phyloP scores from a whole-genome alignment of 2,113 vertebrate genomes.

The Platanista minor region DNA sequence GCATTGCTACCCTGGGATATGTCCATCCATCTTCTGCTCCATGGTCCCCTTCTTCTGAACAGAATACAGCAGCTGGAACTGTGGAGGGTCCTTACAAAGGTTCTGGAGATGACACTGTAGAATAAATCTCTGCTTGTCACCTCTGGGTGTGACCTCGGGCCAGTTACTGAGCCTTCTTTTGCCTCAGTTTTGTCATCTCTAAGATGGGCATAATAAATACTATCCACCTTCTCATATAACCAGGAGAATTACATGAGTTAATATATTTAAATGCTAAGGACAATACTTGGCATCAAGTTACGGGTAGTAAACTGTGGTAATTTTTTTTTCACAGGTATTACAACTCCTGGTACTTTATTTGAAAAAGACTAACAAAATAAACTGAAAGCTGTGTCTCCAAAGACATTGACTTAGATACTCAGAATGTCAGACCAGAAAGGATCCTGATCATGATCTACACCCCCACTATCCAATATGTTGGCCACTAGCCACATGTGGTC shows the following conservation, averaged over 20 bases:
- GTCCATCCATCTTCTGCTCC: neutral
- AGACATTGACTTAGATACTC: neutral
- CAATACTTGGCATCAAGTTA: neutral
- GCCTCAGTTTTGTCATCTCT: neutral
- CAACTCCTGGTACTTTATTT: neutral
- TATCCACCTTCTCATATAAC: neutral
- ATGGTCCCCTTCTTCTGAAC: rapidly evolving
- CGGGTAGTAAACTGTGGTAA: neutral
- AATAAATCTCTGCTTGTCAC: neutral
- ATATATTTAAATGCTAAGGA: neutral
- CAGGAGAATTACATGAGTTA: neutral
- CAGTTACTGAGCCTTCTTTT: neutral
- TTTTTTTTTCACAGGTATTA: neutral
- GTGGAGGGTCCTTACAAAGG: rapidly evolving
- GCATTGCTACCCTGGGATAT: rapidly evolving
- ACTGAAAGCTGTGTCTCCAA: neutral
- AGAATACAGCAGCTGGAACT: neutral
- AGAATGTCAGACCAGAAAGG: neutral
- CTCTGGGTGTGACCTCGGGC: neutral
- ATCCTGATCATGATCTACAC: rapidly evolving
- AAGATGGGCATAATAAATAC: neutral
- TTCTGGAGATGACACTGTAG: neutral
- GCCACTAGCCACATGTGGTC: neutral
- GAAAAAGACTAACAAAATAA: neutral
- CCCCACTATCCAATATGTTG: rapidly evolving